phyloP scores from a whole-genome alignment of 2,888 invertebrate species.

The Agriopis marginaria region DNA sequence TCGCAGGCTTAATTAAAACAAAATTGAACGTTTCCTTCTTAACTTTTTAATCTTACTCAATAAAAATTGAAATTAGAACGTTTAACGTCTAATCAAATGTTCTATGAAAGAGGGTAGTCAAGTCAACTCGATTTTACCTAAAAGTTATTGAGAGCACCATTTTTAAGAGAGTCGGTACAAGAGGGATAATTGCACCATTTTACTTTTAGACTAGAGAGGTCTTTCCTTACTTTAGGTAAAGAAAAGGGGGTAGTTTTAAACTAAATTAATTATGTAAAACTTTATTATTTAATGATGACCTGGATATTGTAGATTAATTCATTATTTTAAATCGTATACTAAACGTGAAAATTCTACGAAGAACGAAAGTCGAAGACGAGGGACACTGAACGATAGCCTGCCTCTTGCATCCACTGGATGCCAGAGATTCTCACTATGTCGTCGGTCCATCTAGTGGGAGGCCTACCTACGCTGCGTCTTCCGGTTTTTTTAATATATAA shows the following conservation, averaged over 20 bases:
- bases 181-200: not conserved
- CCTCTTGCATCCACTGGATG: too few species aligned
- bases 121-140: not conserved
- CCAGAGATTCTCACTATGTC: too few species aligned
- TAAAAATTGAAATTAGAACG: slow-evolving; percentile 30
- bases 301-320: too few species aligned
- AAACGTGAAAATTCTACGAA: too few species aligned
- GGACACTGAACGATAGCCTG: too few species aligned
- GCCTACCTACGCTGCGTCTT: too few species aligned
- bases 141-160: not conserved
- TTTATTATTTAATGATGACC: too few species aligned
- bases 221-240: not conserved
- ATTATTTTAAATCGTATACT: too few species aligned
- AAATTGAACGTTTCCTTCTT: slow-evolving; percentile 33
- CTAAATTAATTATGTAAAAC: too few species aligned
- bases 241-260: not conserved
- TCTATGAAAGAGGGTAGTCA: not conserved
- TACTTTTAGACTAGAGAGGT: not conserved
- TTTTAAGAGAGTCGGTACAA: not conserved
- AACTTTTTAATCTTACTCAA: slow-evolving; percentile 26
- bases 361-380: too few species aligned
- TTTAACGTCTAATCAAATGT: slow-evolving; percentile 31
- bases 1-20: slow-evolving; percentile 32
- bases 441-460: too few species aligned
- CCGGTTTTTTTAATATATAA: too few species aligned